Evolutionary conservation across 92 coral and sea anemone species (phyloP), one percentile per base, ranked within the genome.

Genomic region (Pocillopora grandis): DNA sequence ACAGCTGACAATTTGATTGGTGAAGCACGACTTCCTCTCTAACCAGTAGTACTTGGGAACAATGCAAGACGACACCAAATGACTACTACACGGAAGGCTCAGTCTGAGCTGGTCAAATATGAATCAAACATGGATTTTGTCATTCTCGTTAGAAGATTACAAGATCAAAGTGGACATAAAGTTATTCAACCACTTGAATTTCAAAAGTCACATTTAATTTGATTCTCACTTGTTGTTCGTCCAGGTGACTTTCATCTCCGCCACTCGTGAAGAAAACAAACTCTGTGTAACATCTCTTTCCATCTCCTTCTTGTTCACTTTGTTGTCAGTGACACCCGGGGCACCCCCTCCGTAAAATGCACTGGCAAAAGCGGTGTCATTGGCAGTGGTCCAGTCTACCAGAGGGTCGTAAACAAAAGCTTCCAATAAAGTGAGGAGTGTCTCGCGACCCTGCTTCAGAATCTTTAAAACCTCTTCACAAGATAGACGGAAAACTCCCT

Each of bases 321-420:
- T 96, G 86, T 88, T 93, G 81, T 96, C 98, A 12, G 92, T 90
- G 37, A 89, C 92, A 72, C 91, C 95, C 7, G 94, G 88, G 12
- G 95, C 95, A 6, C 98, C 98, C 12, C 99, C 99, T 14, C 99
- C 99, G 87, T 96, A 96, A 87, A 96, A 96, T 3, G 99, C 98
- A 76, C 95, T 93, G 61, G 99, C 99, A 71, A 96, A 96, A 3
- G 99, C 99, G 64, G 91, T 95, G 76, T 96, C 99, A 79, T 91
- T 94, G 23, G 98, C 99, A 0, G 98, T 94, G 42, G 99, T 96
- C 99, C 99, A 96, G 84, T 96, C 99, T 31, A 96, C 99, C 48
- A 96, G 83, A 21, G 99, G 99, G 68, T 96, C 99, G 72, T 96
- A 96, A 2, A 96, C 99, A 86, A 96, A 96, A 1, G 99, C 99